Evolutionary conservation across 92 coral and sea anemone species (phyloP).

Genomic region (Phenganax marumi): DNA sequence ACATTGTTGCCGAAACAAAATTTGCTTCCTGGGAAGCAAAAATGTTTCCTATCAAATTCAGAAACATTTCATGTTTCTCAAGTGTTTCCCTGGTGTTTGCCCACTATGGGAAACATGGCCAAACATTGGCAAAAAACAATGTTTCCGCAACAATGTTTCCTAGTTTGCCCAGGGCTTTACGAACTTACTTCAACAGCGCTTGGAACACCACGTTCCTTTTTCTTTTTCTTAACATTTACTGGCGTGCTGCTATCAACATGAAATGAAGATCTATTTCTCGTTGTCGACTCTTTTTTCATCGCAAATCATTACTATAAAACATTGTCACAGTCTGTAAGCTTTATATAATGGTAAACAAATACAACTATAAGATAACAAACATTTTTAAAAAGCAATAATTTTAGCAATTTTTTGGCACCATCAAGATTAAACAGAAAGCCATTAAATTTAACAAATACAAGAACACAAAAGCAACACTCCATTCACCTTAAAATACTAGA

Average conservation of each 20-base stretch:
- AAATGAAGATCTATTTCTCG: constrained; percentile 73
- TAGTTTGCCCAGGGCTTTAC: no score
- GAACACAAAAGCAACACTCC: neutral
- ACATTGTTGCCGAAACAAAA: no score
- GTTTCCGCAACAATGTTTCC: no score
- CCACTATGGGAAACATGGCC: no score
- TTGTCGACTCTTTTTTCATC: constrained; percentile 28
- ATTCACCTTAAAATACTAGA: neutral
- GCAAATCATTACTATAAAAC: constrained; percentile 33
- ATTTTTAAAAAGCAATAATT: neutral
- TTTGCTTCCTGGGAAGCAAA: no score
- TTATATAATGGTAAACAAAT: neutral
- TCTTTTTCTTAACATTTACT: constrained; percentile 86
- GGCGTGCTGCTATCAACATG: constrained; percentile 93
- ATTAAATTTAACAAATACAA: neutral
- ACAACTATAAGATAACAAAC: neutral
- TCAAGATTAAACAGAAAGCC: neutral
- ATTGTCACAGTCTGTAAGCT: neutral
- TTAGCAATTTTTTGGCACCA: neutral
- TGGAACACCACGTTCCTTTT: constrained; percentile 74
- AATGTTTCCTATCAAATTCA: no score
- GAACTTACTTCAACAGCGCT: constrained; percentile 81
- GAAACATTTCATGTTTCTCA: no score
- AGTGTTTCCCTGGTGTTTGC: no score
- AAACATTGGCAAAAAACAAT: neutral